Conservation (phyloP, 2,113 vertebrate species). For the Tragelaphus scriptus region DNA sequence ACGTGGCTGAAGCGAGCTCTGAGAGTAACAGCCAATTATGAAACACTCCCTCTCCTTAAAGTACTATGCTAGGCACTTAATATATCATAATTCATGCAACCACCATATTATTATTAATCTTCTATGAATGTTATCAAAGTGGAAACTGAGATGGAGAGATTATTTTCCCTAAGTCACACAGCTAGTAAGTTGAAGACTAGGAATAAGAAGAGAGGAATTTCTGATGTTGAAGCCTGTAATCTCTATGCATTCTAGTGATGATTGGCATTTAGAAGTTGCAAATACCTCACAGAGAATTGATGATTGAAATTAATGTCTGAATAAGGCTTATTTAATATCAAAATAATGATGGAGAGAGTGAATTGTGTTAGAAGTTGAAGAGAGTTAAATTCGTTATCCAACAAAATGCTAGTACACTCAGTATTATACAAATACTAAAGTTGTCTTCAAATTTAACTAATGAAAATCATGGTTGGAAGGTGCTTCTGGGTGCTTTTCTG, state of each 20-base stretch:
- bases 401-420: not conserved
- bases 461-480: not conserved
- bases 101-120: not conserved
- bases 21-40: not conserved
- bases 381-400: not conserved
- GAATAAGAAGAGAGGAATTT: not conserved
- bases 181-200: not conserved
- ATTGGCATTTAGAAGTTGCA: not conserved
- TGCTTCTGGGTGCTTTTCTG: not conserved
- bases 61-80: not conserved
- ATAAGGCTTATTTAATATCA: not conserved
- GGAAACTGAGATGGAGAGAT: not conserved
- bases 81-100: not conserved
- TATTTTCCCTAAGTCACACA: not conserved
- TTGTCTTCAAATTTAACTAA: conserved; percentile 1
- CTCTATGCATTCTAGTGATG: not conserved
- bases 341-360: not conserved
- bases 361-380: not conserved
- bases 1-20: not conserved
- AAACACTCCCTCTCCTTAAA: not conserved
- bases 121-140: not conserved
- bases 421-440: not conserved
- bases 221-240: not conserved
- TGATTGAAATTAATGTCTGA: not conserved
- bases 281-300: not conserved